Evolutionary conservation across 2,113 vertebrate genomes (phyloP), one percentile per base, ranked within the genome.

Genomic region (Proteles cristata): DNA sequence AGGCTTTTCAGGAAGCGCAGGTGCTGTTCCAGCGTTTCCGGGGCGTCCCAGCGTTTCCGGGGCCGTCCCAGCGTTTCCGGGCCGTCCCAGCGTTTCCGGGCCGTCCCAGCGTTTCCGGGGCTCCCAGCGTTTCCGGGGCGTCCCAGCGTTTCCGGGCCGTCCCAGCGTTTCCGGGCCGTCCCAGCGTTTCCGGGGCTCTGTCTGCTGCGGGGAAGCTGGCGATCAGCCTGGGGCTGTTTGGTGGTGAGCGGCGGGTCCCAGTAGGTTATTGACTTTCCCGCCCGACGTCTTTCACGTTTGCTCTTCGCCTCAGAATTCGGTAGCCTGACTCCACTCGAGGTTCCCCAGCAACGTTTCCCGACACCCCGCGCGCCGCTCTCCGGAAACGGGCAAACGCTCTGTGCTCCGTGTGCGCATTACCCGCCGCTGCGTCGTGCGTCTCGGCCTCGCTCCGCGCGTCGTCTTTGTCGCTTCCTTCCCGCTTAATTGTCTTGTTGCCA

Each of bases 1-100:
- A 35, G 21, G 19, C 15, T 43, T 82, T 66, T 53, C 1, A 6
- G 65, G 11, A 26, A 1, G 7, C n/a, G 17, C 0, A 7, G 9
- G 43, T 0, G 5, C 55, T 10, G 66, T 19, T 63, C n/a, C 17
- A 16, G 8, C 26, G 19, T 69, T 50, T 28, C 58, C 35, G n/a
- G n/a, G n/a, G n/a, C n/a, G n/a, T n/a, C n/a, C n/a, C n/a, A n/a
- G n/a, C n/a, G n/a, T n/a, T n/a, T n/a, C n/a, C n/a, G n/a, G 50
- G n/a, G 6, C 74, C 7, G 39, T 39, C 4, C 39, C 21, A 21
- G 25, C 35, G 35, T 11, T 39, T 39, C 39, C 39, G 39, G 39
- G 39, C 39, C 3, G 39, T 39, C 3, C 39, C 39, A 3, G 39
- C 39, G 39, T 39, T 39, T 39, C 39, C 39, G 39, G 39, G 39